phyloP scores from a whole-genome alignment of 2,888 invertebrate species.

The Nomada fucata region DNA sequence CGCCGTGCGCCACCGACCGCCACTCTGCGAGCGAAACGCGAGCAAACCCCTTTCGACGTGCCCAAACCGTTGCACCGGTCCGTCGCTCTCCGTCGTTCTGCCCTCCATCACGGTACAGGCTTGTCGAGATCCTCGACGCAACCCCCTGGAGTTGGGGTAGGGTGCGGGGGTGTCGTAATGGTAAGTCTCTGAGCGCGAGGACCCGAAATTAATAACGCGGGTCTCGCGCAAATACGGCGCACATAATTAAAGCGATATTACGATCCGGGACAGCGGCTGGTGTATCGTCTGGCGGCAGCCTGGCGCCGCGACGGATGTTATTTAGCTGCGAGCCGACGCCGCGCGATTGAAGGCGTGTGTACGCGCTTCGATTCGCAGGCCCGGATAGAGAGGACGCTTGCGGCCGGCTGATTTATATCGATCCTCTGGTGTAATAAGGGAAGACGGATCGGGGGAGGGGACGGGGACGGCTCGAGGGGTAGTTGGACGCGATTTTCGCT shows the following conservation, averaged over 20 bases:
- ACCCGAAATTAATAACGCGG: slow-evolving; percentile 80
- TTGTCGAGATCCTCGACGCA: slow-evolving; percentile 62
- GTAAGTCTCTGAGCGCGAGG: slow-evolving; percentile 76
- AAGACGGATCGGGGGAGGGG: neutral
- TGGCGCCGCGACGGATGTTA: slow-evolving; percentile 55
- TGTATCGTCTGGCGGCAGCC: slow-evolving; percentile 58
- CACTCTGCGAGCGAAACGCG: slow-evolving; percentile 35
- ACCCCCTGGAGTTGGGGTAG: slow-evolving; percentile 42
- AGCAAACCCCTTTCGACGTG: slow-evolving; percentile 27
- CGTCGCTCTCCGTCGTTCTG: neutral
- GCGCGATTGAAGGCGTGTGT: slow-evolving; percentile 4
- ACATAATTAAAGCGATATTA: slow-evolving; percentile 81
- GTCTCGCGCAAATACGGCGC: slow-evolving; percentile 76
- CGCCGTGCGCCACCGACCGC: slow-evolving; percentile 54
- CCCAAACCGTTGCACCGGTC: slow-evolving; percentile 9
- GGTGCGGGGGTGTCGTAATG: slow-evolving; percentile 69
- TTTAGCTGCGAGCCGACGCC: slow-evolving; percentile 47
- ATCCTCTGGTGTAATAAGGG: slow-evolving; percentile 11
- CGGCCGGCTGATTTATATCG: slow-evolving; percentile 20
- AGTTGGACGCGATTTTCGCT: neutral
- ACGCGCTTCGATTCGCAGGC: slow-evolving; percentile 21
- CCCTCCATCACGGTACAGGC: slow-evolving; percentile 39
- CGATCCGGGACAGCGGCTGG: slow-evolving; percentile 69
- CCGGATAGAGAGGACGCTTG: slow-evolving; percentile 18
- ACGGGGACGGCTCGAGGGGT: too few species aligned